phyloP scores from a whole-genome alignment of 1,140 invertebrate genomes.

The Philotrypesis tridentata region DNA sequence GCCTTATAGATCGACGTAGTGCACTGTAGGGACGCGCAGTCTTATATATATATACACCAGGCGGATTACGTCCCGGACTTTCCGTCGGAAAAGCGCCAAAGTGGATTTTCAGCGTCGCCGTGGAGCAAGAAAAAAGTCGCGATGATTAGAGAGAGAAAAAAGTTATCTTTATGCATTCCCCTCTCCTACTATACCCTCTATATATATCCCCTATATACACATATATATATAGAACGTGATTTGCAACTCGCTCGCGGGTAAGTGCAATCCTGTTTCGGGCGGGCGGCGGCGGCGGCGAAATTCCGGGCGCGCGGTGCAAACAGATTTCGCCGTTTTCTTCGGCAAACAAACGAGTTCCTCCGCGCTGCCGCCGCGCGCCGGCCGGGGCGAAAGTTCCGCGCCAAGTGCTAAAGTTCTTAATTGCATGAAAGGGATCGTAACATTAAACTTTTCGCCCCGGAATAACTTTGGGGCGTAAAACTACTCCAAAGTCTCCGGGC shows the following conservation, averaged over 20 bases:
- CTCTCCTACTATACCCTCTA: no score
- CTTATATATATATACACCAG: no score
- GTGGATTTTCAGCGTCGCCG: neutral
- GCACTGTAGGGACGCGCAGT: neutral
- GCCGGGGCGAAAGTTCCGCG: neutral
- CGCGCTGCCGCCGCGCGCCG: no score
- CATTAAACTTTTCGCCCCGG: constrained; percentile 21
- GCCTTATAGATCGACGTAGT: no score
- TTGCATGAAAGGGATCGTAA: constrained; percentile 29
- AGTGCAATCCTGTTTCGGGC: neutral
- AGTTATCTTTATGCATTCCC: neutral
- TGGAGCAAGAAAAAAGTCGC: neutral
- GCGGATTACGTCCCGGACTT: no score
- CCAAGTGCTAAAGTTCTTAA: constrained; percentile 30
- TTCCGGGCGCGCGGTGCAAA: neutral
- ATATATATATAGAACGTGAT: neutral
- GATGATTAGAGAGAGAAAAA: no score
- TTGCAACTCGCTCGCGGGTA: neutral
- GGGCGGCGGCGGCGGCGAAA: neutral
- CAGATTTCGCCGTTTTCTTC: constrained; percentile 25
- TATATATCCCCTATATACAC: no score
- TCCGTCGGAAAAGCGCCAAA: neutral
- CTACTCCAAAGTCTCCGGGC: neutral
- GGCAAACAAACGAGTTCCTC: constrained; percentile 32
- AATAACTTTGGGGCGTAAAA: constrained; percentile 30